These are phyloP conservation scores for Brachymystax lenok DNA, from an alignment of 2,797 vertebrate species.

Conservation along the genomic window DNA sequence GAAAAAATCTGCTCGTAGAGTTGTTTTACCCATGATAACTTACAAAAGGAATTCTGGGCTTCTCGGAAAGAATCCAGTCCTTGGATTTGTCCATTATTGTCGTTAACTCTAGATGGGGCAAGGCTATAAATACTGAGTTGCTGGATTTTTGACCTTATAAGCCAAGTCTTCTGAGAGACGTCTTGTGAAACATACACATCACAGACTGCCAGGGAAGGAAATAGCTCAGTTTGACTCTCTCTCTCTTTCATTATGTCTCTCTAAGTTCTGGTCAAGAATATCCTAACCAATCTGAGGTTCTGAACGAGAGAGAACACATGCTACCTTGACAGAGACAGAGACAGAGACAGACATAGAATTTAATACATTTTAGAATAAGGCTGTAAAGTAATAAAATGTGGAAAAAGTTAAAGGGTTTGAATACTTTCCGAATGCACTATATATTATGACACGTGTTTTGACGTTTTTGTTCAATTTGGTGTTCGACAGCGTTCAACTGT, in stretches of 20 bases:
- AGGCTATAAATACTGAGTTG: background rate
- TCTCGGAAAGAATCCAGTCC: conserved; percentile 2
- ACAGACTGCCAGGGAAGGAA: background rate
- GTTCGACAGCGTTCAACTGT: no score
- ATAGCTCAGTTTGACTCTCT: background rate
- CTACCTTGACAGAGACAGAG: background rate
- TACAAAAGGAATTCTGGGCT: background rate
- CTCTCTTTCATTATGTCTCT: background rate
- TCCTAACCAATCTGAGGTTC: background rate
- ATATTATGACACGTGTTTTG: no score
- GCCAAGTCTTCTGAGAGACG: background rate
- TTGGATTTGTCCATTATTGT: background rate
- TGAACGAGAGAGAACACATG: background rate
- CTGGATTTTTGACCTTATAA: conserved; percentile 8
- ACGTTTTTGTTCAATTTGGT: no score
- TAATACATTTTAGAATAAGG: no score
- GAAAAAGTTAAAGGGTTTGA: no score
- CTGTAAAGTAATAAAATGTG: no score
- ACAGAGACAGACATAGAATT: no score
- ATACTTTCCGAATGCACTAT: background rate
- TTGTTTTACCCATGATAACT: conserved; percentile 5
- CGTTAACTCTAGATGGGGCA: background rate
- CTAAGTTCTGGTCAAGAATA: background rate
- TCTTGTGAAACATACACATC: background rate
- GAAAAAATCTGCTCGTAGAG: background rate